Base-by-base conservation (phyloP, 2,888 invertebrate genomes). In the Hydraecia micacea region DNA sequence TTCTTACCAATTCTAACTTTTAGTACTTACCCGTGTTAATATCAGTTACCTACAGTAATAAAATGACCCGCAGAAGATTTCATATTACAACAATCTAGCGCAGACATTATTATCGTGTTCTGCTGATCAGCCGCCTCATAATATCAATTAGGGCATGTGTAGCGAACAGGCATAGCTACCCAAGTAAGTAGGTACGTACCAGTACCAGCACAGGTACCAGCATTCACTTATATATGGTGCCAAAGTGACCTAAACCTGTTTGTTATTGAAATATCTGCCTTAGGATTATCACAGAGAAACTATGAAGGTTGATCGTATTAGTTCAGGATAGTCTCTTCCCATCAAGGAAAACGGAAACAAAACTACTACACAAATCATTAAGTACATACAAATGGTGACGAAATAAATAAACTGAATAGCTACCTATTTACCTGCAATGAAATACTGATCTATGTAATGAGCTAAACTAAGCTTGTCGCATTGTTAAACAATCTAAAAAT, bases 171-270 rank as follows among this genome's bases (percentile, higher is more conserved):
- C 70, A 39, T 68, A 70, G 58, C 75, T 70, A 70, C 63, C 42
- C 72, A 75, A 76, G 78, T 60, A 72, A 18, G 25, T 60, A 75
- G 68, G 79, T 79, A 72, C 11, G 39, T 42, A 63, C 78, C n/a
- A n/a, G n/a, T n/a, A n/a, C n/a, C n/a, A n/a, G n/a, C n/a, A n/a
- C n/a, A n/a, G n/a, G 39, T 42, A 63, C 78, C 79, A 83, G 83
- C 82, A 78, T 85, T 89, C 72, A 79, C 85, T 79, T 87, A 87
- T 87, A 87, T 87, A 90, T 87, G 88, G 90, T 84, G 86, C 83
- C 76, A 87, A 87, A 90, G 87, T 87, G 83, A 86, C 82, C 77
- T 83, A 85, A 87, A 89, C 91, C 88, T 86, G 90, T 90, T 87
- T 86, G 46, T 76, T 85, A 86, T 78, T 83, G 79, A 85, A 87